A percentile compares a stretch with the other conserved stretches of the same genome.
Evolutionary conservation across 2,888 invertebrate genomes (phyloP).

Genomic region (Cerastis leucographa): DNA sequence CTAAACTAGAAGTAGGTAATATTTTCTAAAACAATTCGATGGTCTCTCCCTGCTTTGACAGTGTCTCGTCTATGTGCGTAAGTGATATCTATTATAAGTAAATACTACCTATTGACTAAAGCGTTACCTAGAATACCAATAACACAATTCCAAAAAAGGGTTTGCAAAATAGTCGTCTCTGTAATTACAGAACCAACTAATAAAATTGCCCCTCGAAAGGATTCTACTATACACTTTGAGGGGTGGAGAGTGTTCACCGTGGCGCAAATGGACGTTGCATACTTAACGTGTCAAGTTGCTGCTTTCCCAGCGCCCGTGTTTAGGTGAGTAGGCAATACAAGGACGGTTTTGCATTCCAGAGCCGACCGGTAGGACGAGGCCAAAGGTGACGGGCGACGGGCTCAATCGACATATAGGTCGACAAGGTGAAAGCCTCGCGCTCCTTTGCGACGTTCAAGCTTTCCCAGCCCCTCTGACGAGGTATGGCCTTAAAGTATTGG

Average conservation of each 20-base stretch:
- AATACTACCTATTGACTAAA: slow-evolving; percentile 27
- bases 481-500: slow-evolving; percentile 87
- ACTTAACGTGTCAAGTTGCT: slow-evolving; percentile 93
- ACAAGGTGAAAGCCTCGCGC: slow-evolving; percentile 89
- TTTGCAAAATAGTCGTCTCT: slow-evolving; percentile 73
- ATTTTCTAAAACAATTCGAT: slow-evolving; percentile 19
- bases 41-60: not conserved
- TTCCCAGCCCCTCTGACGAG: slow-evolving; percentile 95
- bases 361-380: slow-evolving; percentile 93
- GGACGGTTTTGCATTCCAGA: slow-evolving; percentile 89
- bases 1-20: slow-evolving; percentile 23
- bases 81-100: slow-evolving; percentile 11
- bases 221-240: slow-evolving; percentile 89
- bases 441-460: slow-evolving; percentile 95
- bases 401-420: slow-evolving; percentile 90
- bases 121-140: slow-evolving; percentile 35
- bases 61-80: slow-evolving; percentile 22
- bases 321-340: slow-evolving; percentile 91
- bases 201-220: slow-evolving; percentile 91
- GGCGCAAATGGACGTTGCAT: slow-evolving; percentile 87
- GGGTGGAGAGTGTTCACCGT: slow-evolving; percentile 92
- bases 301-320: slow-evolving; percentile 93
- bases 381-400: slow-evolving; percentile 92
- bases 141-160: slow-evolving; percentile 33
- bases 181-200: slow-evolving; percentile 92